Base-by-base conservation (phyloP, 1,140 invertebrate genomes). In the Drosophila suzukii region DNA sequence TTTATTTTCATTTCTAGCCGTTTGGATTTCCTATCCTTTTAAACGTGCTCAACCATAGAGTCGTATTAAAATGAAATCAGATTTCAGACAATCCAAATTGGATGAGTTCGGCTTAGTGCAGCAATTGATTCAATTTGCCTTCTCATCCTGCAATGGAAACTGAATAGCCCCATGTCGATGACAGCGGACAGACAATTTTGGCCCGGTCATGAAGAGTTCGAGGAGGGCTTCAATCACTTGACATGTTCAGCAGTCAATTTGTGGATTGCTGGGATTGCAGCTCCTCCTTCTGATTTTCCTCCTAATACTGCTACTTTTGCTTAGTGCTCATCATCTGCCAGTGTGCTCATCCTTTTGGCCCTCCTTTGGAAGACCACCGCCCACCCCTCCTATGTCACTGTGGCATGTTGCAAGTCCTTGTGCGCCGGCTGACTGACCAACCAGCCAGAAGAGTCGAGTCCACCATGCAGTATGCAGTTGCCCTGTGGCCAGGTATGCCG, bases 231-330 rank as follows among this genome's bases (percentile, higher is more conserved):
- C 67, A 72, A 72, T 72, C 68, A 72, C 68, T 72, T 72, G 66
- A 58, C 68, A 72, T 72, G 68, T 72, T 72, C 66, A 49, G 68
- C 38, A 72, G 65, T 72, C 68, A 72, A 72, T 72, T 72, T 72
- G 68, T 50, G 68, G 68, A 72, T 58, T 70, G 49, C 63, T 17
- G 49, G 50, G 39, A 70, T 54, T 72, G 51, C 38, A 15, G 24
- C 53, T 49, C 10, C 53, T 49, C 24, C n/a, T 17, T 8, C 12
- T 15, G 6, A 59, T 34, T 59, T 59, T 32, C 15, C 5, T 47
- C 63, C n/a, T 67, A 39, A 56, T 70, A 68, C 34, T 50, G 65
- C 65, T 71, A 71, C 68, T 72, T 71, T 58, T 20, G 30, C 67
- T 63, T 43, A 63, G 60, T 60, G 60, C 65, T 70, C 43, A 65